These are phyloP conservation scores for Geotrupes spiniger DNA, from an alignment of 2,888 invertebrate species.

Conservation along the genomic window DNA sequence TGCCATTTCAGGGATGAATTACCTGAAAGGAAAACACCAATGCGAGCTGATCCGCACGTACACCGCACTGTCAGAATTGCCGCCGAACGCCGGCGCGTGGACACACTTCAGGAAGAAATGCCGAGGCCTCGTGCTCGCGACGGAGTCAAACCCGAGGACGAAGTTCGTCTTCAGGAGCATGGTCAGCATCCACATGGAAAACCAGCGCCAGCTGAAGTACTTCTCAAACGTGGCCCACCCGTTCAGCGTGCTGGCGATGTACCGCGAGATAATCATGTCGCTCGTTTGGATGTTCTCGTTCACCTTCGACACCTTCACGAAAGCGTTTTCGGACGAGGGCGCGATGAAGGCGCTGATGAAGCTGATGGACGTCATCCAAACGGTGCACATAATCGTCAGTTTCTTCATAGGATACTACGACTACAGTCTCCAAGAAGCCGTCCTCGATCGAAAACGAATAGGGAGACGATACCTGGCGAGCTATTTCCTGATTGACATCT, in stretches of 20 bases:
- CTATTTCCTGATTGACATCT: conserved; percentile 8
- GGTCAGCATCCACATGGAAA: conserved; percentile 9
- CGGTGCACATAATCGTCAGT: conserved; percentile 1
- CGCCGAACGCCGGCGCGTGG: conserved; percentile 7
- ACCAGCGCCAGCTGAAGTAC: conserved; percentile 5
- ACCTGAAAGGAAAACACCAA: conserved; percentile 3
- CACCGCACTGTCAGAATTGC: conserved; percentile 7
- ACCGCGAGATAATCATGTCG: conserved; percentile 12
- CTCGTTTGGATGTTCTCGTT: conserved; percentile 12
- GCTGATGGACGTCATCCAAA: background rate
- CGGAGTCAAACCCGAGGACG: conserved; percentile 10
- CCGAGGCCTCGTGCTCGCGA: background rate
- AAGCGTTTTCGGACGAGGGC: conserved; percentile 1
- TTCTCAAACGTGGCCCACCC: conserved; percentile 6
- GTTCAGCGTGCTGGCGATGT: conserved; percentile 6
- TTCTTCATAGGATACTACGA: conserved; percentile 13
- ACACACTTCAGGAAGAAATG: background rate
- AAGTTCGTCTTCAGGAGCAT: conserved; percentile 4
- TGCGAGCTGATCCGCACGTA: background rate
- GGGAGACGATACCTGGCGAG: background rate
- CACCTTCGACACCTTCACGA: conserved; percentile 4
- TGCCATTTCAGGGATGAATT: too few species aligned
- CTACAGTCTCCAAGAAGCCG: background rate
- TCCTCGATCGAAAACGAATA: conserved; percentile 5
- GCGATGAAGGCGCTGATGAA: background rate